phyloP scores from a whole-genome alignment of 2,797 vertebrate species.

The Myoxocephalus aenaeus region DNA sequence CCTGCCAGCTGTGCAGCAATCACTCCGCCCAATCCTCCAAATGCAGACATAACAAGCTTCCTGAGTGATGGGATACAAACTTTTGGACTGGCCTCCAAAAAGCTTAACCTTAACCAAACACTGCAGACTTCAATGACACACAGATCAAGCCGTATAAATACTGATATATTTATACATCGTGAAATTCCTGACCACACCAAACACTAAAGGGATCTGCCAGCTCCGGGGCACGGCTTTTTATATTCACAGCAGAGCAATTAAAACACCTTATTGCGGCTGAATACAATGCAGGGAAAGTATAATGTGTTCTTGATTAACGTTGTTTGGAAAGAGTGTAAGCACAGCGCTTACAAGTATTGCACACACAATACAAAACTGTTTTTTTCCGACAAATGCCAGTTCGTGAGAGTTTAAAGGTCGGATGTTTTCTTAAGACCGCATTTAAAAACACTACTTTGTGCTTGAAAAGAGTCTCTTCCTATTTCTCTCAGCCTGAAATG shows the following conservation, averaged over 20 bases:
- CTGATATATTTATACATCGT: constrained; percentile 67
- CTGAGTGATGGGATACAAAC: constrained; percentile 79
- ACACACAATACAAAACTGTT: constrained; percentile 59
- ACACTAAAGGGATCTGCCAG: constrained; percentile 59
- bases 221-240: constrained; percentile 59
- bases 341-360: constrained; percentile 20
- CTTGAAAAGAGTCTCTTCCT: constrained; percentile 65
- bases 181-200: constrained; percentile 69
- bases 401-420: constrained; percentile 47
- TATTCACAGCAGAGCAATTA: constrained; percentile 66
- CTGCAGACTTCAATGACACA: constrained; percentile 70
- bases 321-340: constrained; percentile 38
- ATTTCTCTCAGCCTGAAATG: constrained; percentile 48
- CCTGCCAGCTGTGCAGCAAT: constrained; percentile 76
- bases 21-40: constrained; percentile 72
- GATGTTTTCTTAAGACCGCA: constrained; percentile 60
- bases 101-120: constrained; percentile 80
- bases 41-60: constrained; percentile 87
- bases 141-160: constrained; percentile 67
- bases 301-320: constrained; percentile 61
- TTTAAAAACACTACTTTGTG: constrained; percentile 68
- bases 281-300: constrained; percentile 61
- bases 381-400: constrained; percentile 42
- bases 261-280: constrained; percentile 64
- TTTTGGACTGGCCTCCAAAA: constrained; percentile 63